Percentiles rank a stretch among this genome's conserved stretches.
Evolutionary conservation across 2,797 vertebrate genomes (phyloP).

Genomic region (Enteromius treurensis): DNA sequence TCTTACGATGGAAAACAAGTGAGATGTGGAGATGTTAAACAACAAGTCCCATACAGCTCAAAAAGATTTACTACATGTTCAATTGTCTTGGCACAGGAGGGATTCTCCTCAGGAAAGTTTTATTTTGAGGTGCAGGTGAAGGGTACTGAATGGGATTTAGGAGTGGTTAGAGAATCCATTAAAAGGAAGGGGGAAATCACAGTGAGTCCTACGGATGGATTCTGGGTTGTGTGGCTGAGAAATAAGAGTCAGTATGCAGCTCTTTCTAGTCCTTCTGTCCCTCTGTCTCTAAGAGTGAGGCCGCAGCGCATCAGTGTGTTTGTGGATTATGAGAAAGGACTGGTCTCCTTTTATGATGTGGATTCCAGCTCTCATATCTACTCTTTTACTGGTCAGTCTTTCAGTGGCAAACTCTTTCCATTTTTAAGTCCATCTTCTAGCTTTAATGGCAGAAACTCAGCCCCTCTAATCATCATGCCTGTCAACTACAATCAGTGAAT

Average conservation of each 20-base stretch:
- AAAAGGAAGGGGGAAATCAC: background rate
- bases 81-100: background rate
- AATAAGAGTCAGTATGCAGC: background rate
- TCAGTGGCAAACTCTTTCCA: background rate
- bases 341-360: background rate
- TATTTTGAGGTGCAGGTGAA: background rate
- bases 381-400: background rate
- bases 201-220: background rate
- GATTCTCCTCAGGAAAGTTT: background rate
- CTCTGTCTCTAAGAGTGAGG: background rate
- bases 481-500: background rate
- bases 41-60: background rate
- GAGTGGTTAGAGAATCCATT: background rate
- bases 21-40: background rate
- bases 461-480: background rate
- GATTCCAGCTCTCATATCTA: background rate
- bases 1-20: background rate
- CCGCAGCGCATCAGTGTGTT: background rate
- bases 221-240: background rate
- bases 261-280: background rate
- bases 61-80: background rate
- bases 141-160: background rate
- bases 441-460: background rate
- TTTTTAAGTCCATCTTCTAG: background rate
- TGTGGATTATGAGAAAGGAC: conserved; percentile 2